Percentiles rank a stretch among this genome's conserved stretches.
phyloP scores from a whole-genome alignment of 2,113 vertebrate species.

The Himantopus leucocephalus region DNA sequence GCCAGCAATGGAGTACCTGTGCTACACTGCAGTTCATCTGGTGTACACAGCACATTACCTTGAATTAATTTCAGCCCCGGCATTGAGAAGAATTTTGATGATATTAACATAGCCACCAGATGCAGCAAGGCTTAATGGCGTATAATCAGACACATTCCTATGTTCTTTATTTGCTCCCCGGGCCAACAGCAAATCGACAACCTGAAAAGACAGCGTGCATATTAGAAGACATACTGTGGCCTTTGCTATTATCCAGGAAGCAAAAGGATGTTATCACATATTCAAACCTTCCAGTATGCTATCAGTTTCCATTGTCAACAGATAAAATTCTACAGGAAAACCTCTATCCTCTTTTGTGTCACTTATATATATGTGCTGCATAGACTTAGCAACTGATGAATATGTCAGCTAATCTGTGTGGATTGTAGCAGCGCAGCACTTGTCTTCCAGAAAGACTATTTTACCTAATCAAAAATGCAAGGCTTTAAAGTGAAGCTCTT shows the following conservation, averaged over 20 bases:
- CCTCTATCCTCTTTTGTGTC: not conserved
- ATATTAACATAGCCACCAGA: slow-evolving; percentile 99
- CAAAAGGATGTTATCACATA: not conserved
- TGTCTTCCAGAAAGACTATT: not conserved
- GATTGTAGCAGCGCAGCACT: not conserved
- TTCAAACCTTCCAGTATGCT: not conserved
- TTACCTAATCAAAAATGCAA: not conserved
- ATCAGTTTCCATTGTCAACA: not conserved
- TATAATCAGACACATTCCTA: slow-evolving; percentile 98
- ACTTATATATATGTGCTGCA: not conserved
- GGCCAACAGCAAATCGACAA: slow-evolving; percentile 94
- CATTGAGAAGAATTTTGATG: slow-evolving; percentile 98
- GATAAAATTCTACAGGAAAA: not conserved
- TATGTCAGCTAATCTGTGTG: not conserved
- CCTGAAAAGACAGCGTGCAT: slow-evolving; percentile 72
- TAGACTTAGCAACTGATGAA: not conserved
- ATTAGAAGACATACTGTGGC: not conserved
- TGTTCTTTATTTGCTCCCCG: slow-evolving; percentile 98
- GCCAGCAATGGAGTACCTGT: not conserved
- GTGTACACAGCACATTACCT: slow-evolving; percentile 73
- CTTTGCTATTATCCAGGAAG: not conserved
- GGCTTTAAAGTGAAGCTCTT: not conserved
- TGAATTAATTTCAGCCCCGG: slow-evolving; percentile 98
- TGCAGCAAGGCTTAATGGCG: slow-evolving; percentile 94
- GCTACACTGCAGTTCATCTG: not conserved